Conservation (phyloP, 2,113 vertebrate genomes). For the Triplophysa rosa region DNA sequence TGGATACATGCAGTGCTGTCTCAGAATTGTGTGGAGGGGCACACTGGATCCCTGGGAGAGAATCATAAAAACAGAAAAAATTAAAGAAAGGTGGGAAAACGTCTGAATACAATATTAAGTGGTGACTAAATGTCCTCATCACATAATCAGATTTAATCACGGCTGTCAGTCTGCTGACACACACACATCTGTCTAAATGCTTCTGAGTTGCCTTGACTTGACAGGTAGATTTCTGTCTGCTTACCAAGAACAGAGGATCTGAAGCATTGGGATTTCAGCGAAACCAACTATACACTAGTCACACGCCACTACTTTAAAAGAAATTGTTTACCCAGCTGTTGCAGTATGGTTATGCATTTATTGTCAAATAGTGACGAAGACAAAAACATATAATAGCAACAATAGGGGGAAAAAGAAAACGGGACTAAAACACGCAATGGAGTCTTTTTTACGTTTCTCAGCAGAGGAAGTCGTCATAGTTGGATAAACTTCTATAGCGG, state of each 20-base stretch:
- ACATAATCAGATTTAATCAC: conserved; percentile 77
- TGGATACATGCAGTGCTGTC: too few species aligned
- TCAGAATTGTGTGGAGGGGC: too few species aligned
- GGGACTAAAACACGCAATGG: too few species aligned
- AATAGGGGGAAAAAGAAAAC: too few species aligned
- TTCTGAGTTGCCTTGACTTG: not conserved
- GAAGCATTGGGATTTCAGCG: not conserved
- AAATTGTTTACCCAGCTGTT: too few species aligned
- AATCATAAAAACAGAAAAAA: conserved; percentile 11
- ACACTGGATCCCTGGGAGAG: not conserved
- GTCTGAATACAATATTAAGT: conserved; percentile 59
- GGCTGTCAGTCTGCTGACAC: conserved; percentile 61
- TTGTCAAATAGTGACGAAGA: too few species aligned
- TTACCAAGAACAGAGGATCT: not conserved
- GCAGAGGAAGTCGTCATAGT: too few species aligned
- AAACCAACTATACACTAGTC: not conserved
- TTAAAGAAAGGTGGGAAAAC: not conserved
- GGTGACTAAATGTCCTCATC: conserved; percentile 70
- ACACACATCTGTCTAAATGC: conserved; percentile 9
- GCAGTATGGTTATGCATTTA: too few species aligned
- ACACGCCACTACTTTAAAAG: not conserved
- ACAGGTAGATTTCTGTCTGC: not conserved
- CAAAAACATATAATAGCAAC: too few species aligned
- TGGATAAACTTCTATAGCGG: too few species aligned
- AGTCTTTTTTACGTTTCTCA: too few species aligned